Conservation (phyloP, 2,113 vertebrate genomes). For the Elaphurus davidianus region DNA sequence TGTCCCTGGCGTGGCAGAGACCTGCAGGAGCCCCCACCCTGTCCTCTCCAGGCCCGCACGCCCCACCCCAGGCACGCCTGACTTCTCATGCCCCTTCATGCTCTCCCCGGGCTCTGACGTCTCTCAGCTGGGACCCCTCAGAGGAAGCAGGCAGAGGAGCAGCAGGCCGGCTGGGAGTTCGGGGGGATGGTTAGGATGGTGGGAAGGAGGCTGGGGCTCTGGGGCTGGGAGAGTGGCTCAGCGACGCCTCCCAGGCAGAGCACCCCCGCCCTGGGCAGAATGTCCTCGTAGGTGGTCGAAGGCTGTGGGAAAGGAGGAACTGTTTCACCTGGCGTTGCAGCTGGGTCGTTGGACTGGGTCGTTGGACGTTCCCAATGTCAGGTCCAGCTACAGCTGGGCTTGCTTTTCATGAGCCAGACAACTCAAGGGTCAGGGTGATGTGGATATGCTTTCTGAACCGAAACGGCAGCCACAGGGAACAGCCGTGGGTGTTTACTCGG, state of each 20-base stretch:
- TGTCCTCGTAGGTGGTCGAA: accelerated
- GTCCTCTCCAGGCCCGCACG: background rate
- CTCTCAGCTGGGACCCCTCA: background rate
- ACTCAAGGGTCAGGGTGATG: background rate
- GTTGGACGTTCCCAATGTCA: background rate
- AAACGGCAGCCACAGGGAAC: background rate
- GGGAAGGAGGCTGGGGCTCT: background rate
- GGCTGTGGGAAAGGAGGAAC: background rate
- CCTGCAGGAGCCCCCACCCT: background rate
- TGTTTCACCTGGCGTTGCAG: background rate
- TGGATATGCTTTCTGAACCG: background rate
- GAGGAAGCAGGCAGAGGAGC: background rate
- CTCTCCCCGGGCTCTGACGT: background rate
- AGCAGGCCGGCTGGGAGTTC: background rate
- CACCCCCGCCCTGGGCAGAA: background rate
- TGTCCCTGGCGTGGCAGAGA: background rate
- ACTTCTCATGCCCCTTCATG: background rate
- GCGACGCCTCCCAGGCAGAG: no score
- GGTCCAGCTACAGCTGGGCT: background rate
- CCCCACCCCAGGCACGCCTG: background rate
- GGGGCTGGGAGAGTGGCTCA: background rate
- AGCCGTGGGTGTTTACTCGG: no score
- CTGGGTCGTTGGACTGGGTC: background rate
- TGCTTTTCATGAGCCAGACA: background rate
- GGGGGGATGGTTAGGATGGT: background rate